These are phyloP conservation scores for Danio rerio DNA, from an alignment of 2,113 vertebrate species.

Conservation along the genomic window DNA sequence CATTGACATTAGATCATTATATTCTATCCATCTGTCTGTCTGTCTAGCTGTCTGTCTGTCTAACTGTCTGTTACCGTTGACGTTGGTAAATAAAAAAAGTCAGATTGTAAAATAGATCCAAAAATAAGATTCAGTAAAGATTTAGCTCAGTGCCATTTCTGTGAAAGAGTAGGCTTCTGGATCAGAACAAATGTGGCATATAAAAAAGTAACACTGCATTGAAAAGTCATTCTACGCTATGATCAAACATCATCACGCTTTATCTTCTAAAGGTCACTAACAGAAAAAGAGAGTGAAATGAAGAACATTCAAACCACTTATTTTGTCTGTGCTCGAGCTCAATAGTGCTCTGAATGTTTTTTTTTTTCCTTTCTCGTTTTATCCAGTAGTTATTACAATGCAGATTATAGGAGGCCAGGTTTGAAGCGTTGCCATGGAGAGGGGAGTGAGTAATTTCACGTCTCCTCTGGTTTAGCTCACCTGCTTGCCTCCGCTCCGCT, in stretches of 20 bases:
- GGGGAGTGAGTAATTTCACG: constrained; percentile 27
- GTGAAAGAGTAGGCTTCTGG: neutral
- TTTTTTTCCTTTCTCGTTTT: neutral
- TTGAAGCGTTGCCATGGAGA: constrained; percentile 56
- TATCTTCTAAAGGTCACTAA: constrained; percentile 18
- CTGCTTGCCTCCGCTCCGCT: constrained; percentile 32
- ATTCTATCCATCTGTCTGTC: neutral
- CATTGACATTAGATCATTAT: too few relatives aligned
- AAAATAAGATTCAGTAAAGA: neutral
- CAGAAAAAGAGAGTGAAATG: neutral
- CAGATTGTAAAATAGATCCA: neutral
- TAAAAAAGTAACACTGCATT: neutral
- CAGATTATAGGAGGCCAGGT: constrained; percentile 46
- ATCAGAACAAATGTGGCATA: constrained; percentile 1
- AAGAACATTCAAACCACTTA: neutral
- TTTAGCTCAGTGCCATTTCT: neutral
- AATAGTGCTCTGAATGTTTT: neutral
- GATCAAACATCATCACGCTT: neutral
- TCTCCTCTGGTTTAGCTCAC: constrained; percentile 33
- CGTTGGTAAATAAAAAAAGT: too few relatives aligned
- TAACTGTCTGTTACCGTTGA: neutral
- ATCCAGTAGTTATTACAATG: constrained; percentile 22
- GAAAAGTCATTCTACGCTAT: neutral
- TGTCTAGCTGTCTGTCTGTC: neutral
- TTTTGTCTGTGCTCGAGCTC: neutral